These are phyloP conservation scores for Alethe castanea DNA, from an alignment of 2,113 vertebrate species.

Conservation along the genomic window DNA sequence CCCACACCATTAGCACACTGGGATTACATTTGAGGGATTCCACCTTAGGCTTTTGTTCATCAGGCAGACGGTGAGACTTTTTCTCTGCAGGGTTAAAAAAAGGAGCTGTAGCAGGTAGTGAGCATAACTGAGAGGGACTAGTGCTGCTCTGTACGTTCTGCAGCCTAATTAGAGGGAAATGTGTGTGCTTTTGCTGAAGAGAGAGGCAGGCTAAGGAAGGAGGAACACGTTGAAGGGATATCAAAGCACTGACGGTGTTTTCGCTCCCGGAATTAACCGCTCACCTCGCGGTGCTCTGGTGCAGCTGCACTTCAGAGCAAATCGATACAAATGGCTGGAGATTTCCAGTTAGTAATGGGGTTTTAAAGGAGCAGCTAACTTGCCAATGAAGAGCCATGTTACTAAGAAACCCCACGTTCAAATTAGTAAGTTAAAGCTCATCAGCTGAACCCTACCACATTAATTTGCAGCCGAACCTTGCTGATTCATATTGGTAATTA, in stretches of 20 bases:
- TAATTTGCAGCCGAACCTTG: background rate
- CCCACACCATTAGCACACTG: background rate
- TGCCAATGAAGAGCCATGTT: constrained; percentile 2
- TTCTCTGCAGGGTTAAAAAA: constrained; percentile 15
- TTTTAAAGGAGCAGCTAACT: constrained; percentile 35
- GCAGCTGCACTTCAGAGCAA: constrained; percentile 46
- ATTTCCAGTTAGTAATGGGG: constrained; percentile 8
- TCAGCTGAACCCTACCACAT: background rate
- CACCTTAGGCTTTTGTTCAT: constrained; percentile 42
- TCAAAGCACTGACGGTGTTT: constrained; percentile 46
- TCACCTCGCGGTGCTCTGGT: constrained; percentile 26
- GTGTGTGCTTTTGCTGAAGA: constrained; percentile 65
- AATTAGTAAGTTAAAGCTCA: background rate
- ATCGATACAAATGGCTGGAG: constrained; percentile 54
- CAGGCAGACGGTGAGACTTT: background rate
- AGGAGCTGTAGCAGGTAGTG: constrained; percentile 44
- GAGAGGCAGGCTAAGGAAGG: constrained; percentile 25
- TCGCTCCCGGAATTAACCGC: constrained; percentile 62
- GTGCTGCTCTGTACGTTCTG: constrained; percentile 57
- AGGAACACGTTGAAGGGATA: constrained; percentile 37
- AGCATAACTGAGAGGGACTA: constrained; percentile 50
- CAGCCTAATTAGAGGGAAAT: constrained; percentile 75
- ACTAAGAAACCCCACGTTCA: constrained; percentile 30
- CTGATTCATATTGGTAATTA: constrained; percentile 23
- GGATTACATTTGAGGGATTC: constrained; percentile 27